Evolutionary conservation across 2,888 invertebrate species (phyloP), one percentile per base, ranked within the genome.

Genomic region (Chymomyza caudatula): DNA sequence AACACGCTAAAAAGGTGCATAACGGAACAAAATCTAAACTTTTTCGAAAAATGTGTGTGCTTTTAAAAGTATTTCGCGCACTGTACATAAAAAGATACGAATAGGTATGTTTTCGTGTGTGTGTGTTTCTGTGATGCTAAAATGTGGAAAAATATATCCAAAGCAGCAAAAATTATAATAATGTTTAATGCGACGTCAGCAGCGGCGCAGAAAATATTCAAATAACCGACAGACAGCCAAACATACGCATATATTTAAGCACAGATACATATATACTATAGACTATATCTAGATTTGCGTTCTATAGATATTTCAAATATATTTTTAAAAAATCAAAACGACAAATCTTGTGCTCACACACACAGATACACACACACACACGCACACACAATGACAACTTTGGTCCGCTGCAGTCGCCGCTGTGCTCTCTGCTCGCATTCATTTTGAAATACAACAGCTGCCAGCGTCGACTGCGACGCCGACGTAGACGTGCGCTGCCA

Each of bases 261-360:
- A 51, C 13, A 23, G 29, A 37, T 37, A 51, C 51, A 51, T 13
- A 22, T n/a, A n/a, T n/a, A n/a, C n/a, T n/a, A n/a, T n/a, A n/a
- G n/a, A n/a, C 2, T 4, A 4, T 8, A 51, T 17, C 49, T 20
- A 15, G 15, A n/a, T n/a, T 2, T 49, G 17, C 22, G 20, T 8
- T 37, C 11, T 59, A 63, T 63, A 69, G 55, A 61, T 63, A 71
- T 77, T 63, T 69, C 22, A 55, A 59, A 81, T 84, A 78, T 81
- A 81, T 81, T 84, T 84, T 78, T 78, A 81, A 81, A 77, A 81
- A 80, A 77, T 80, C 83, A 80, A 78, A 83, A 83, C 83, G 82
- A 78, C 85, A 83, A 71, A 71, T 80, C 71, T 78, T 19, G 58
- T 15, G n/a, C n/a, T n/a, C n/a, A 52, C 56, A 64, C 69, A 52